These are phyloP conservation scores for Pangasianodon gigas DNA, from an alignment of 2,113 vertebrate species.

Conservation along the genomic window DNA sequence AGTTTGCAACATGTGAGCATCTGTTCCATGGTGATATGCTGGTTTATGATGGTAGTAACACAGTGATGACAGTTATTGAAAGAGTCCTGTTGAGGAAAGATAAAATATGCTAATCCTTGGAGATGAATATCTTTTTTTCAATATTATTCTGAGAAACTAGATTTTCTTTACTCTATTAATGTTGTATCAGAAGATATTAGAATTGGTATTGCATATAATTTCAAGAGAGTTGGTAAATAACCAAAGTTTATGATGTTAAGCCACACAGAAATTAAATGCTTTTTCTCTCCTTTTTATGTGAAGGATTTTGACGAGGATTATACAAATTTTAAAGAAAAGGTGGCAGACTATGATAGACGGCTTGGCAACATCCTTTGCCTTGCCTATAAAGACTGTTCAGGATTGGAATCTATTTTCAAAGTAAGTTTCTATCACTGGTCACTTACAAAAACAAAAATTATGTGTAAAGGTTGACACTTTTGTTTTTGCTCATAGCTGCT, in stretches of 20 bases:
- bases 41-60: background rate
- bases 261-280: background rate
- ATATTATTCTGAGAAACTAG: background rate
- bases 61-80: background rate
- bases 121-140: background rate
- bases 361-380: constrained; percentile 74
- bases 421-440: constrained; percentile 58
- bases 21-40: background rate
- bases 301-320: constrained; percentile 78
- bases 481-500: constrained; percentile 70
- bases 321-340: constrained; percentile 72
- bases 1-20: background rate
- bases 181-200: background rate
- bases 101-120: background rate
- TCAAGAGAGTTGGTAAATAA: background rate
- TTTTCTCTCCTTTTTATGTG: constrained; percentile 25
- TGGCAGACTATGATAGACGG: constrained; percentile 70
- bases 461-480: constrained; percentile 40
- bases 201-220: background rate
- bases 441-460: background rate
- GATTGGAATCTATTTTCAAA: constrained; percentile 81
- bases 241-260: background rate
- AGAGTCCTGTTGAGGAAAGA: background rate
- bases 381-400: constrained; percentile 76
- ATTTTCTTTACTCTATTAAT: background rate